Evolutionary conservation across 2,797 vertebrate genomes (phyloP).

Genomic region (Silurus aristotelis): DNA sequence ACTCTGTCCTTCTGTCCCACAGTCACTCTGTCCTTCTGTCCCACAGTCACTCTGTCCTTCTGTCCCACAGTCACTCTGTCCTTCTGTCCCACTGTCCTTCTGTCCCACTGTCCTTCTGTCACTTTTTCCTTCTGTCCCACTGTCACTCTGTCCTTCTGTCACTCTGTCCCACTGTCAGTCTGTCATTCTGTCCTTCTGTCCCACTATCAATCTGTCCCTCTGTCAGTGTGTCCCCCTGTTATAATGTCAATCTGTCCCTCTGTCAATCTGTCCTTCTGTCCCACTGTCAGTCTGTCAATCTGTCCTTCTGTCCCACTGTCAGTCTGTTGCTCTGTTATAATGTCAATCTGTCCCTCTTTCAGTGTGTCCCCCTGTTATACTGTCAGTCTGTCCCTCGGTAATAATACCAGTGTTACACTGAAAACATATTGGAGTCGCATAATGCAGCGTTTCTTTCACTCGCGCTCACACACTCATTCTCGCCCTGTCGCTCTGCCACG

Average conservation of each 20-base stretch:
- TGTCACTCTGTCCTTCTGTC: not conserved
- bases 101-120: not conserved
- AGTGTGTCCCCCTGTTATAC: not conserved
- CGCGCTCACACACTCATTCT: no score
- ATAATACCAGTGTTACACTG: no score
- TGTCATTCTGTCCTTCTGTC: not conserved
- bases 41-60: not conserved
- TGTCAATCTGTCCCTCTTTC: not conserved
- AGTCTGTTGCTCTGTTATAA: not conserved
- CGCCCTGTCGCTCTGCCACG: not conserved
- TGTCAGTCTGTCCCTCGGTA: no score
- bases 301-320: not conserved
- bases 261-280: not conserved
- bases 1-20: not conserved
- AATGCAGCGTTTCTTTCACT: no score
- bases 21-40: not conserved
- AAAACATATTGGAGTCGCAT: no score
- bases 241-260: not conserved
- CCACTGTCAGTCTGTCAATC: not conserved
- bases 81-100: fast-evolving
- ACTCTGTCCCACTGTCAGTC: not conserved
- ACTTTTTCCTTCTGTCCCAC: no score
- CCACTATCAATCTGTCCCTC: fast-evolving
- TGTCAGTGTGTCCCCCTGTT: no score
- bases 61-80: not conserved